phyloP scores from a whole-genome alignment of 2,888 invertebrate genomes.

The Melinaea menophilus region DNA sequence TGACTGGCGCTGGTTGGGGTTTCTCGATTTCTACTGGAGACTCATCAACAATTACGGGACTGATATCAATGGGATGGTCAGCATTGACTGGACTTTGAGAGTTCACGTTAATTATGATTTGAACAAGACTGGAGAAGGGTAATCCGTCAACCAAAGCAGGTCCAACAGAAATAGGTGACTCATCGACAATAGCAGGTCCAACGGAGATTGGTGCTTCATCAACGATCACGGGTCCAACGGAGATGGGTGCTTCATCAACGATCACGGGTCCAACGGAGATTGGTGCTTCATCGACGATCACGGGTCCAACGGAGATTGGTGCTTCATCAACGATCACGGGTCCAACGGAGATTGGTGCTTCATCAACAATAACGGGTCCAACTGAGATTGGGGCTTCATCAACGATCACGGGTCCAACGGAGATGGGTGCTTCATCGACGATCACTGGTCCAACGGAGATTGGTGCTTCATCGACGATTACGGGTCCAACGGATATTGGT shows the following conservation, averaged over 20 bases:
- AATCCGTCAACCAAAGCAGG: background rate
- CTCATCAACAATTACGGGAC: slow-evolving; percentile 8
- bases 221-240: slow-evolving; percentile 10
- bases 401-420: slow-evolving; percentile 24
- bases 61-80: background rate
- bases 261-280: slow-evolving; percentile 2
- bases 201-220: background rate
- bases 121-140: slow-evolving; percentile 14
- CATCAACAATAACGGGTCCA: slow-evolving; percentile 13
- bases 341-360: slow-evolving; percentile 5
- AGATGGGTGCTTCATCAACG: background rate
- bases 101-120: slow-evolving; percentile 21
- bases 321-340: background rate
- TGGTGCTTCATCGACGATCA: background rate
- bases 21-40: background rate
- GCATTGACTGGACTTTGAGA: slow-evolving; percentile 10
- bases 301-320: slow-evolving; percentile 4
- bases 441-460: slow-evolving; percentile 29
- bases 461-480: too few species aligned
- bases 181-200: slow-evolving; percentile 3
- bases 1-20: slow-evolving; percentile 11
- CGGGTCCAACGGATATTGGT: too few species aligned
- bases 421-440: slow-evolving; percentile 23
- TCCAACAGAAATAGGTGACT: background rate
- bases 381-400: slow-evolving; percentile 11